Base-by-base conservation (phyloP, 2,113 vertebrate species). In the Glaucomys volans region DNA sequence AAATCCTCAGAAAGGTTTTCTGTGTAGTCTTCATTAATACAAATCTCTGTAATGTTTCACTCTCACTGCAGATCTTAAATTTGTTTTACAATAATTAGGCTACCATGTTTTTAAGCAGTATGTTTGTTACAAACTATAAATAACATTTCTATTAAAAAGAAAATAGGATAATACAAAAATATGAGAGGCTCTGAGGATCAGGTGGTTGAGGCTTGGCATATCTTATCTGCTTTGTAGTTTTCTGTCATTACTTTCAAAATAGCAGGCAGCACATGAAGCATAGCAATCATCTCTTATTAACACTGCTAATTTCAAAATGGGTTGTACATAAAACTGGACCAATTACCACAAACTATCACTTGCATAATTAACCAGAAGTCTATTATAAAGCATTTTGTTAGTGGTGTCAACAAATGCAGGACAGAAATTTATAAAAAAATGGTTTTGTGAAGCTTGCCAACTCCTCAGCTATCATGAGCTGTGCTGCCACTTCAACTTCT, bases 21-120 rank as follows among this genome's bases (percentile, higher is more conserved):
- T 99, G 99, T 98, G 98, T 98, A 98, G 97, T 98, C 99, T 96
- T 99, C 99, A 99, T 99, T 98, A 98, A 99, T 9, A 98, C 98
- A 98, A 96, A 98, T 98, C 97, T 97, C 97, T 97, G 67, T 95
- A 98, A 94, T 93, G 94, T 96, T 96, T 98, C 54, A 87, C 94
- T 95, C 74, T 97, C 85, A 98, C 91, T 91, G 30, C 90, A 98
- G 95, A 98, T 72, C 97, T 96, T 87, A 85, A 98, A 96, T 87
- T 92, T 76, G 81, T 98, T 90, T 95, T 69, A 89, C 80, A 95
- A 97, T 75, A 96, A 91, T 88, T 82, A 97, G 94, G 94, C 32
- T 96, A 97, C 91, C 95, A 95, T 96, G 62, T 72, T 76, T 94
- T 95, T 81, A 76, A 74, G 97, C 40, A 97, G 64, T 89, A 82